Evolutionary conservation across 2,113 vertebrate species (phyloP), one percentile per base, ranked within the genome.

Genomic region (Passer domesticus): DNA sequence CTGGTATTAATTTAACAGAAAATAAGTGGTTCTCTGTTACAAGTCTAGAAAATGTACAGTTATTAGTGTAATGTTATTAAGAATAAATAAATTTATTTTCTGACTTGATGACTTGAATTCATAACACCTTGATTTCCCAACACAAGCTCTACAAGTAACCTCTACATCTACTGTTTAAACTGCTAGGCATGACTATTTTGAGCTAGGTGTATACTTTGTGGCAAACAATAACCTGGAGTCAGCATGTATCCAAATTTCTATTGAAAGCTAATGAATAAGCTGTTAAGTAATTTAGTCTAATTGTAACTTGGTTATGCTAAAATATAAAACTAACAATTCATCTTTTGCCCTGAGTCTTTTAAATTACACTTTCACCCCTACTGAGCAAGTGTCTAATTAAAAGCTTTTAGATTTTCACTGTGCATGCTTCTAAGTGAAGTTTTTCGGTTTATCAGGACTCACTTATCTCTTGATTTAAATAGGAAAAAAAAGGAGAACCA

Each of bases 241-340:
- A 95, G 46, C 88, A 83, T 97, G 89, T 43, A 84, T 96, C 76
- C 94, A 93, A 95, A 87, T 97, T 96, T 97, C 92, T 92, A 82
- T 95, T 97, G 96, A 96, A 96, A 66, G 83, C 87, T 98, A 98
- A 97, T 97, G 96, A 98, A 97, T 96, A 96, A 96, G 87, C 93
- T 97, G 96, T 97, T 96, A 98, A 97, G 92, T 96, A 96, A 98
- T 97, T 97, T 97, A 96, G 90, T 93, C 87, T 98, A 98, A 98
- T 97, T 97, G 95, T 97, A 97, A 84, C 83, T 97, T 98, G 95
- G 95, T 96, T 97, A 95, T 95, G 92, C 81, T 97, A 96, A 96
- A 97, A 95, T 91, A 96, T 78, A 97, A 96, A 96, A 88, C 90
- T 95, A 97, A 96, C 93, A 96, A 96, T 96, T 96, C 90, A 88